Base-by-base conservation (phyloP, 64 coral and sea anemone genomes). In the Dendrophyllia cribrosa region DNA sequence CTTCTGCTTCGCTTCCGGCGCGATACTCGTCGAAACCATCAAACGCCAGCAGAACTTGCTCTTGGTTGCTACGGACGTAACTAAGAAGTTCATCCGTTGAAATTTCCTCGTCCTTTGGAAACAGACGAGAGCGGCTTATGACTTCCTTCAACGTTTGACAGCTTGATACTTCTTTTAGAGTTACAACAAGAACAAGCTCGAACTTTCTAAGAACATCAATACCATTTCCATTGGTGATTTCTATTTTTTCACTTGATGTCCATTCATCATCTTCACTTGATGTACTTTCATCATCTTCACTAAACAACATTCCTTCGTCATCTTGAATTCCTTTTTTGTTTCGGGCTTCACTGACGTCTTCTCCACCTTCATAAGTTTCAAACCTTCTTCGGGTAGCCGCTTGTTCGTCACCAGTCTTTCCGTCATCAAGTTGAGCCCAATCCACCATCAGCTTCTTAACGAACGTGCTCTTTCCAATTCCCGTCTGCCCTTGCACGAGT, bases 11-110 rank as follows among this genome's bases (percentile, higher is more conserved):
- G 23, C 34, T 24, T 43, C 70, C 70, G 13, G 6, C 45, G 70
- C 24, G 70, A 45, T 72, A 72, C 70, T 72, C 70, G 24, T 72
- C 70, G 34, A 43, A 72, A 10, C 70, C 70, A 72, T 72, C 70
- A 24, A 72, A 26, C 70, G 45, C 0, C 24, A 72, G 75, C 3
- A 78, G 8, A 78, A 78, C 75, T 55, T 58, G 22, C 7, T 78
- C 51, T 58, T 78, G 51, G 51, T 56, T 51, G 1, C 58, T 58
- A 16, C 1, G 10, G 11, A 78, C 51, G 49, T 58, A 78, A 22
- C 5, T 11, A 6, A 58, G 21, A 0, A 78, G 50, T 13, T 21
- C 51, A 23, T 78, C 75, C 11, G 21, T 50, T 13, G 22, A 22
- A 51, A 9, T 13, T 78, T 78, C 21, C 9, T 78, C 51, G 6